Evolutionary conservation across 2,797 vertebrate species (phyloP).

Genomic region (Pempheris klunzingeri): DNA sequence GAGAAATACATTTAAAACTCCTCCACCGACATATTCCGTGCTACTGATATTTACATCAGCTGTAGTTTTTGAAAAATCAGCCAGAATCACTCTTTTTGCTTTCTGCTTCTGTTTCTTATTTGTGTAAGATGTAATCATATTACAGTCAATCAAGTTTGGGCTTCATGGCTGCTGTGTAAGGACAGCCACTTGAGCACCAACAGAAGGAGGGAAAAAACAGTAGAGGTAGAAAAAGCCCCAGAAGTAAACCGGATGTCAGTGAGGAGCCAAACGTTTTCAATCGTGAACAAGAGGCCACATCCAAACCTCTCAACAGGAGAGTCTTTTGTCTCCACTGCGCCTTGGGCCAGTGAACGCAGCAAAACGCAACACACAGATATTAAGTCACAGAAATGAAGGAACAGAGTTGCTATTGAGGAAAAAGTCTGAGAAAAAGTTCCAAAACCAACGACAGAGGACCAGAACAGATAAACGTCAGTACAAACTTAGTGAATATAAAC

Average conservation of each 20-base stretch:
- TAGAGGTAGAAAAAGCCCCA: not conserved
- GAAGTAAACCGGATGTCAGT: slow-evolving; percentile 16
- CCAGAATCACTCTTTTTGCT: not conserved
- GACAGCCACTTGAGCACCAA: slow-evolving; percentile 54
- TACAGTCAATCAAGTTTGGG: not conserved
- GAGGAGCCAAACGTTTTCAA: slow-evolving; percentile 3
- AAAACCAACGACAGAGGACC: slow-evolving; percentile 4
- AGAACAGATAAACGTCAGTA: not conserved
- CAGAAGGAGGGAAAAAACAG: not conserved
- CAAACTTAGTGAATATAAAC: not conserved
- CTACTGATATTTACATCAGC: not conserved
- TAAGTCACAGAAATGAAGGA: slow-evolving; percentile 22
- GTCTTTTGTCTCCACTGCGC: slow-evolving; percentile 44
- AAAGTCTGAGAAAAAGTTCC: not conserved
- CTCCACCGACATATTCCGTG: not conserved
- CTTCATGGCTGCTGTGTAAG: not conserved
- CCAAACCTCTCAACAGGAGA: slow-evolving; percentile 46
- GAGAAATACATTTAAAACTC: not conserved
- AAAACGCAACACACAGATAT: slow-evolving; percentile 19
- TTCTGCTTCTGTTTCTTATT: not conserved
- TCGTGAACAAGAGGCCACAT: slow-evolving; percentile 17
- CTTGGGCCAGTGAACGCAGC: not conserved
- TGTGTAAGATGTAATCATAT: not conserved
- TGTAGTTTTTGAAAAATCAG: not conserved
- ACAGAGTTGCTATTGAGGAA: slow-evolving; percentile 4